Evolutionary conservation across 2,888 invertebrate species (phyloP).

Genomic region (Ceratothoa steindachneri): DNA sequence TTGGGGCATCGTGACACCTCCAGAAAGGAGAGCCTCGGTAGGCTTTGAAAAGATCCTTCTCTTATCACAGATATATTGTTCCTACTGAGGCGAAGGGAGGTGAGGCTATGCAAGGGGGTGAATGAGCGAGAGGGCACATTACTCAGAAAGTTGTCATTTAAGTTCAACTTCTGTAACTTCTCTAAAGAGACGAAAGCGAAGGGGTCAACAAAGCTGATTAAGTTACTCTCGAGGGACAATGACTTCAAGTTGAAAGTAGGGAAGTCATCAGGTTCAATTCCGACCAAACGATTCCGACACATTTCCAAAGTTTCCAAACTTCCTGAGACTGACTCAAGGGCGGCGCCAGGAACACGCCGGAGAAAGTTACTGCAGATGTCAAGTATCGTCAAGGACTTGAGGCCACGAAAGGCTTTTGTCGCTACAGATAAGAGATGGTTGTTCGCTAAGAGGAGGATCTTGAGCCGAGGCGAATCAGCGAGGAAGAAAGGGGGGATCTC

Average conservation of each 20-base stretch:
- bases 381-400: slow-evolving; percentile 22
- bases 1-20: slow-evolving; percentile 38
- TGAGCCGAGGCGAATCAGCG: slow-evolving; percentile 23
- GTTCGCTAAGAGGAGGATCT: slow-evolving; percentile 30
- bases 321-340: slow-evolving; percentile 21
- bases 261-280: slow-evolving; percentile 27
- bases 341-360: slow-evolving; percentile 26
- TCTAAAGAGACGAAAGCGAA: slow-evolving; percentile 28
- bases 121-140: slow-evolving; percentile 26
- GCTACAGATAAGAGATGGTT: slow-evolving; percentile 29
- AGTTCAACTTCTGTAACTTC: slow-evolving; percentile 28
- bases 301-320: slow-evolving; percentile 25
- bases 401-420: slow-evolving; percentile 28
- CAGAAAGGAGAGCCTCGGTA: slow-evolving; percentile 24
- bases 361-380: slow-evolving; percentile 39
- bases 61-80: slow-evolving; percentile 35
- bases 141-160: slow-evolving; percentile 29
- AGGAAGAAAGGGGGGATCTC: slow-evolving; percentile 25
- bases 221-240: slow-evolving; percentile 38
- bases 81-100: slow-evolving; percentile 27
- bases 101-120: slow-evolving; percentile 22
- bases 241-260: slow-evolving; percentile 18
- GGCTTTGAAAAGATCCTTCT: slow-evolving; percentile 14
- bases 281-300: slow-evolving; percentile 37
- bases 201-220: slow-evolving; percentile 22